Evolutionary conservation across 2,113 vertebrate genomes (phyloP).

Genomic region (Amia ocellicauda): DNA sequence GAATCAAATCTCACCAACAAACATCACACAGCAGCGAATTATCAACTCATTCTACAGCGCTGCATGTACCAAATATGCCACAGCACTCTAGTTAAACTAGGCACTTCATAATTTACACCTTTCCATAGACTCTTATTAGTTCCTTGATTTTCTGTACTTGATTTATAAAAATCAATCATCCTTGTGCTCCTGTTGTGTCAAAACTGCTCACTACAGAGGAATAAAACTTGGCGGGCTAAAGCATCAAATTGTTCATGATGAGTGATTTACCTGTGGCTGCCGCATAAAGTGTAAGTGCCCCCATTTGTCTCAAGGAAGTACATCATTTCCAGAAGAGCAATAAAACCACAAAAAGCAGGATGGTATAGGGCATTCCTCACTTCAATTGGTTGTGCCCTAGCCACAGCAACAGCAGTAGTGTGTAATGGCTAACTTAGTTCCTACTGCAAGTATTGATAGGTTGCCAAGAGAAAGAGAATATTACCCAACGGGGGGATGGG

Average conservation of each 20-base stretch:
- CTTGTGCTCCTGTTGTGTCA: neutral
- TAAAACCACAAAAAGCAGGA: conserved; percentile 35
- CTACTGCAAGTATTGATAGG: too few species aligned
- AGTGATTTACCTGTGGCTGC: conserved; percentile 54
- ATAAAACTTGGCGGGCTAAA: conserved; percentile 13
- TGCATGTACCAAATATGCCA: too few species aligned
- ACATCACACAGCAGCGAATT: too few species aligned
- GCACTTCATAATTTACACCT: neutral
- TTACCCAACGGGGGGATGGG: too few species aligned
- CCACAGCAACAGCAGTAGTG: too few species aligned
- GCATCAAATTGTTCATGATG: conserved; percentile 41
- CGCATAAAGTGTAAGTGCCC: conserved; percentile 34
- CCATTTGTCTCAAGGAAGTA: conserved; percentile 40
- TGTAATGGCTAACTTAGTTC: too few species aligned
- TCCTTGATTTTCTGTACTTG: neutral
- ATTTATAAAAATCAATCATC: neutral
- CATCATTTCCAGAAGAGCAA: conserved; percentile 40
- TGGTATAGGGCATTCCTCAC: conserved; percentile 39
- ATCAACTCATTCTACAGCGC: too few species aligned
- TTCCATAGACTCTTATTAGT: neutral
- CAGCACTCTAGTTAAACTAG: too few species aligned
- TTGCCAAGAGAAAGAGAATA: too few species aligned
- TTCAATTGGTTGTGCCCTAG: conserved; percentile 25
- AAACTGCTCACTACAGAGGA: neutral
- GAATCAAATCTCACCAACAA: too few species aligned